Conservation (phyloP, 1,140 invertebrate species). For the Cydia pomonella region DNA sequence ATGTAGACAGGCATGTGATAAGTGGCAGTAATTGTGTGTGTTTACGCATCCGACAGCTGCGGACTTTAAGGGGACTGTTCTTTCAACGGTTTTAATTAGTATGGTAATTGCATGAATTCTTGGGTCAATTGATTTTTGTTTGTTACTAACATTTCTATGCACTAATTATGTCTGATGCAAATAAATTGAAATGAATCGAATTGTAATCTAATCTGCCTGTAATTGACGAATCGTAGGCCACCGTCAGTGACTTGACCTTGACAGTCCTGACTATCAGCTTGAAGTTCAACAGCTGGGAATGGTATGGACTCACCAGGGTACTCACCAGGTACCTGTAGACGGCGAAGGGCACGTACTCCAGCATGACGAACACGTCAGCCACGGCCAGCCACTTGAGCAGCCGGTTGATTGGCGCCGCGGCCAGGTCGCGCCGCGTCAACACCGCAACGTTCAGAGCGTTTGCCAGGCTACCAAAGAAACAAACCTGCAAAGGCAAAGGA, state of each 20-base stretch:
- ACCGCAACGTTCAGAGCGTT: constrained; percentile 95
- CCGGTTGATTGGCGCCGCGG: constrained; percentile 89
- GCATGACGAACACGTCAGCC: constrained; percentile 92
- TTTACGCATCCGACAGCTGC: not conserved
- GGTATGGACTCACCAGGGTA: not conserved
- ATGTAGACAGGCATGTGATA: constrained; percentile 2
- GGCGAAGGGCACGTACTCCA: constrained; percentile 92
- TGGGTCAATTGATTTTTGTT: no score
- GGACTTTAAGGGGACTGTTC: not conserved
- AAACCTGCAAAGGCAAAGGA: constrained; percentile 81
- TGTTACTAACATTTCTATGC: no score
- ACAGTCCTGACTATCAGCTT: no score
- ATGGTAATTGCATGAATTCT: no score
- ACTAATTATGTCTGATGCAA: no score
- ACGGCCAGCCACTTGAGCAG: constrained; percentile 89
- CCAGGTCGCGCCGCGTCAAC: constrained; percentile 91
- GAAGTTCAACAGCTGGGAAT: no score
- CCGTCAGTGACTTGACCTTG: no score
- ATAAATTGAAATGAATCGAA: no score
- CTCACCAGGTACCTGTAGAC: constrained; percentile 86
- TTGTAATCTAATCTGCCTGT: constrained; percentile 91
- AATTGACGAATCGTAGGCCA: constrained; percentile 77
- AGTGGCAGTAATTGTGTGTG: not conserved
- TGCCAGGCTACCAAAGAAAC: constrained; percentile 92
- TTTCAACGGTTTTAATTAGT: not conserved